Conservation (phyloP, 2,113 vertebrate genomes). For the Callorhinus ursinus region DNA sequence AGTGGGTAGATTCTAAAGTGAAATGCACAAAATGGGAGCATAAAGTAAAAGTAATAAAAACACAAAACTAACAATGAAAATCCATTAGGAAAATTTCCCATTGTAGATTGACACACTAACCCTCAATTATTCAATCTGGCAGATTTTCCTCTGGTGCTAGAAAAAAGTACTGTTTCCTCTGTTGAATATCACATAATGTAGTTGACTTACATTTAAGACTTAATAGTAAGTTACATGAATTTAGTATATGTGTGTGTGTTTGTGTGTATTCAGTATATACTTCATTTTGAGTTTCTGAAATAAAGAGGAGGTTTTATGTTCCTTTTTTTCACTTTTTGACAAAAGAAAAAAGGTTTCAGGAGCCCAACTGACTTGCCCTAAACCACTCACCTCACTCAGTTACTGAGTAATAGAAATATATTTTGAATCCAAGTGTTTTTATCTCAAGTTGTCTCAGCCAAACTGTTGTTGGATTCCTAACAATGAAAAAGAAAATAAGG, state of each 20-base stretch:
- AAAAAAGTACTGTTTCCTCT: not conserved
- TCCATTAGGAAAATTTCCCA: not conserved
- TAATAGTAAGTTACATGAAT: not conserved
- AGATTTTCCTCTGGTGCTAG: not conserved
- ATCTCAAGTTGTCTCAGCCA: not conserved
- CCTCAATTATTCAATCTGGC: not conserved
- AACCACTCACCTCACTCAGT: not conserved
- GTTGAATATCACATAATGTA: not conserved
- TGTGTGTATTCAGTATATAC: not conserved
- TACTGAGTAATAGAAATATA: not conserved
- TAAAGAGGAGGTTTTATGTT: not conserved
- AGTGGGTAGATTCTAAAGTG: not conserved
- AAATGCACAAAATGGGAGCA: not conserved
- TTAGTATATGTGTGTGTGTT: not conserved
- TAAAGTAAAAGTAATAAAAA: constrained; percentile 16
- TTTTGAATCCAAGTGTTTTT: constrained; percentile 11
- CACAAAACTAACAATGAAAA: not conserved
- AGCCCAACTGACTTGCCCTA: not conserved
- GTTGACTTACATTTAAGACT: not conserved
- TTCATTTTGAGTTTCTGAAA: not conserved
- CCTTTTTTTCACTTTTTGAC: not conserved
- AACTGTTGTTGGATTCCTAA: not conserved
- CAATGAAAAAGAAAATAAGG: not conserved
- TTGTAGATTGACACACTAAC: not conserved
- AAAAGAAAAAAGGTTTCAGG: not conserved